phyloP scores from a whole-genome alignment of 1,140 invertebrate species.

The Zophobas atratus region DNA sequence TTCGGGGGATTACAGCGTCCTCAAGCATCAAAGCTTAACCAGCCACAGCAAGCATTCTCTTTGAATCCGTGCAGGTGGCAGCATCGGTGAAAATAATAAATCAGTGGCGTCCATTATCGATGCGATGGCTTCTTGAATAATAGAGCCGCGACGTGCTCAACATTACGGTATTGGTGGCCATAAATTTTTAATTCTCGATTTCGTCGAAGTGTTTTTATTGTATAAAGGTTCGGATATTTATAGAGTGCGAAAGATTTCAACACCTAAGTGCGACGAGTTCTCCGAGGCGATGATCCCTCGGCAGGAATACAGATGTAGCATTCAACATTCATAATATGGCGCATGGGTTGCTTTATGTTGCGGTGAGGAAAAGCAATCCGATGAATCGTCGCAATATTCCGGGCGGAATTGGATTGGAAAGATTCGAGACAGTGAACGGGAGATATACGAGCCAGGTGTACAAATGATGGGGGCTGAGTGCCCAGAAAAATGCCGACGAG shows the following conservation, averaged over 20 bases:
- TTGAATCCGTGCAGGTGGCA: neutral
- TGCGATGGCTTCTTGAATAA: slow-evolving; percentile 37
- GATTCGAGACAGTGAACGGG: slow-evolving; percentile 57
- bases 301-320: slow-evolving; percentile 60
- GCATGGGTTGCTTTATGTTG: slow-evolving; percentile 60
- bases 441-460: slow-evolving; percentile 62
- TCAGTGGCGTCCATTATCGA: slow-evolving; percentile 28
- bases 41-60: too few relatives aligned
- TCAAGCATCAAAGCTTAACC: too few relatives aligned
- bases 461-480: slow-evolving; percentile 28
- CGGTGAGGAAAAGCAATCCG: slow-evolving; percentile 62
- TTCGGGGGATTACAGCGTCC: too few relatives aligned
- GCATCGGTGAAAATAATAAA: slow-evolving; percentile 24
- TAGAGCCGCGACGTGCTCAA: slow-evolving; percentile 47
- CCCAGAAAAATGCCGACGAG: too few relatives aligned
- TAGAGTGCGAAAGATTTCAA: slow-evolving; percentile 53
- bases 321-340: slow-evolving; percentile 60
- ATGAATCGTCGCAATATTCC: slow-evolving; percentile 65
- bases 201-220: slow-evolving; percentile 54
- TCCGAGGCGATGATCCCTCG: slow-evolving; percentile 42
- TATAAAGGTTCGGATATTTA: slow-evolving; percentile 55
- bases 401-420: slow-evolving; percentile 64
- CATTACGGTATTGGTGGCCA: slow-evolving; percentile 39
- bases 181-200: slow-evolving; percentile 56
- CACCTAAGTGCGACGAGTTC: slow-evolving; percentile 56